phyloP scores from a whole-genome alignment of 1,140 invertebrate genomes.

The Campoletis sonorensis region DNA sequence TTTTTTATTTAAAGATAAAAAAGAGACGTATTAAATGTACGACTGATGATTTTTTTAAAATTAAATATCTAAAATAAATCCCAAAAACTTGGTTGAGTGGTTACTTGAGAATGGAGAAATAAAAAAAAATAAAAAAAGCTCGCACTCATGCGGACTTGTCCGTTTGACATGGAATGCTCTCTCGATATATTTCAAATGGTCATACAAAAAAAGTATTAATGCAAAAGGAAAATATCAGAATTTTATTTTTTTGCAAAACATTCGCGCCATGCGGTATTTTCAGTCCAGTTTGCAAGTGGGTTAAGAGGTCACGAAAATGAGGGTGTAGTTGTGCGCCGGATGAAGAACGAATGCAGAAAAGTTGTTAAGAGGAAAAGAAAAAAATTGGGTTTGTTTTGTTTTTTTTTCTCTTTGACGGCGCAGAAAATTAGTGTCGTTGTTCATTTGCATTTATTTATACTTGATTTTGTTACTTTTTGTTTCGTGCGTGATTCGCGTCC shows the following conservation, averaged over 20 bases:
- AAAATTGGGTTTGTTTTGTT: background rate
- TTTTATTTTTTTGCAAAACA: slow-evolving; percentile 9
- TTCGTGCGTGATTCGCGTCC: background rate
- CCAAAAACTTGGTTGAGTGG: too few species aligned
- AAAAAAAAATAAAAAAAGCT: too few species aligned
- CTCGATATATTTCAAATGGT: too few species aligned
- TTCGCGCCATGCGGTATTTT: slow-evolving; percentile 1
- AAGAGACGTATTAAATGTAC: too few species aligned
- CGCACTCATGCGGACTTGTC: too few species aligned
- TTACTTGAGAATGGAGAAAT: too few species aligned
- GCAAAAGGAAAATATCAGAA: background rate
- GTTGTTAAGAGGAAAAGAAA: background rate
- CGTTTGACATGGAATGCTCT: too few species aligned
- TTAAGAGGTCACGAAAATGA: background rate
- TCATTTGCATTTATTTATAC: background rate
- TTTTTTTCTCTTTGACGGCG: too few species aligned
- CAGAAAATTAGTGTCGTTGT: background rate
- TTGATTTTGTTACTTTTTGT: background rate
- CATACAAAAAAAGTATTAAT: background rate
- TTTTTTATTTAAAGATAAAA: too few species aligned
- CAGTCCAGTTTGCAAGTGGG: slow-evolving; percentile 2
- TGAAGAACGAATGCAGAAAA: background rate
- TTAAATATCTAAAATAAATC: too few species aligned
- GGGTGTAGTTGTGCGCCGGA: background rate
- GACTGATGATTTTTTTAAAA: too few species aligned